Evolutionary conservation across 2,888 invertebrate genomes (phyloP).

Genomic region (Myopa tessellatipennis): DNA sequence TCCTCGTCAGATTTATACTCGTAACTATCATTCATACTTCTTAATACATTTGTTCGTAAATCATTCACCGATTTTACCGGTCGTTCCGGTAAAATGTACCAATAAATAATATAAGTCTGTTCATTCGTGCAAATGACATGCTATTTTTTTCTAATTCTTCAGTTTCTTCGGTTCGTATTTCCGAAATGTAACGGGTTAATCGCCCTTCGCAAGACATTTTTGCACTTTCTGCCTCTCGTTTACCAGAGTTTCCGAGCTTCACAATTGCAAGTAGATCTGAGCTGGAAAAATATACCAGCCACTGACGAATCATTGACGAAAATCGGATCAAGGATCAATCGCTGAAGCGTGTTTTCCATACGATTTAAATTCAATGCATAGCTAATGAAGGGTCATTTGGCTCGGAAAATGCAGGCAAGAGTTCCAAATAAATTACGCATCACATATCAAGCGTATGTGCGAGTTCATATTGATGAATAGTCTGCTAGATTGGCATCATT

Average conservation of each 20-base stretch:
- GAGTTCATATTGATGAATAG: conserved; percentile 31
- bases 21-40: too few species aligned
- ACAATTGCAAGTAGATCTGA: background rate
- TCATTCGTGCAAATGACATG: conserved; percentile 19
- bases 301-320: conserved; percentile 22
- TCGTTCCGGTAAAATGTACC: background rate
- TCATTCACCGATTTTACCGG: background rate
- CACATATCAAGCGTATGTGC: conserved; percentile 37
- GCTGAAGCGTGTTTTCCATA: conserved; percentile 56
- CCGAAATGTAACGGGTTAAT: conserved; percentile 18
- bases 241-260: background rate
- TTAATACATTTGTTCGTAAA: too few species aligned
- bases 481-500: conserved; percentile 34
- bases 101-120: conserved; percentile 6
- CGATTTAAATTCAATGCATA: conserved; percentile 61
- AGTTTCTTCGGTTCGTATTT: background rate
- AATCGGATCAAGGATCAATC: conserved; percentile 42
- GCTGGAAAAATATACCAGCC: conserved; percentile 4
- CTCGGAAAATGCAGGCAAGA: background rate
- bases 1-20: too few species aligned
- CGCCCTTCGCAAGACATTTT: background rate
- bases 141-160: background rate
- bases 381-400: conserved; percentile 55
- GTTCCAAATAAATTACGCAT: conserved; percentile 37
- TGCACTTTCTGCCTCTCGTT: background rate